Evolutionary conservation across 1,140 invertebrate genomes (phyloP).

Genomic region (Drosophila teissieri): DNA sequence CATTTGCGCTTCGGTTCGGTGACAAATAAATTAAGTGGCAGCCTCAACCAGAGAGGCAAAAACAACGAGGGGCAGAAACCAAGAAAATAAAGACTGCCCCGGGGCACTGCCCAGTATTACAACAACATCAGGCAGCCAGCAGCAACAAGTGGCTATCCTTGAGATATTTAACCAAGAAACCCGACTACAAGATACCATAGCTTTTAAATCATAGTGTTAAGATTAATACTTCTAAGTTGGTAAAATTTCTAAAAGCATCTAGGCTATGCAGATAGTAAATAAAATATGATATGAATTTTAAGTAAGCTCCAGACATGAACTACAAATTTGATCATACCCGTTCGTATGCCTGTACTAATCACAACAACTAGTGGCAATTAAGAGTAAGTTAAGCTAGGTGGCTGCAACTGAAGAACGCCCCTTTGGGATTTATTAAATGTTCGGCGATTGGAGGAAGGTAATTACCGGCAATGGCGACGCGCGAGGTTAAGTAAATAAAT

Average conservation of each 20-base stretch:
- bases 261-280: too few species aligned
- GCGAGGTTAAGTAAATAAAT: conserved; percentile 2
- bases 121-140: conserved; percentile 30
- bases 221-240: too few species aligned
- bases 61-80: neutral
- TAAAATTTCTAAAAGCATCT: too few species aligned
- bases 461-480: conserved; percentile 38
- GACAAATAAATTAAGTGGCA: conserved; percentile 81
- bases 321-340: neutral
- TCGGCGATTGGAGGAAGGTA: conserved; percentile 56
- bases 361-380: conserved; percentile 65
- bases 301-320: neutral
- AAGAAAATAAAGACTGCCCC: conserved; percentile 49
- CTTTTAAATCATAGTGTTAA: neutral
- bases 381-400: conserved; percentile 31
- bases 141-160: conserved; percentile 9
- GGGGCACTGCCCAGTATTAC: conserved; percentile 52
- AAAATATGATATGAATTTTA: neutral
- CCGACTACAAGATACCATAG: neutral
- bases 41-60: conserved; percentile 39
- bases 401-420: conserved; percentile 38
- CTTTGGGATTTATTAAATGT: conserved; percentile 62
- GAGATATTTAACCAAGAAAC: neutral
- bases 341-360: conserved; percentile 18
- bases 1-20: conserved; percentile 81